A percentile compares a stretch with the other conserved stretches of the same genome.
These are phyloP conservation scores for Actenoides hombroni DNA, from an alignment of 2,113 vertebrate genomes.

Conservation along the genomic window DNA sequence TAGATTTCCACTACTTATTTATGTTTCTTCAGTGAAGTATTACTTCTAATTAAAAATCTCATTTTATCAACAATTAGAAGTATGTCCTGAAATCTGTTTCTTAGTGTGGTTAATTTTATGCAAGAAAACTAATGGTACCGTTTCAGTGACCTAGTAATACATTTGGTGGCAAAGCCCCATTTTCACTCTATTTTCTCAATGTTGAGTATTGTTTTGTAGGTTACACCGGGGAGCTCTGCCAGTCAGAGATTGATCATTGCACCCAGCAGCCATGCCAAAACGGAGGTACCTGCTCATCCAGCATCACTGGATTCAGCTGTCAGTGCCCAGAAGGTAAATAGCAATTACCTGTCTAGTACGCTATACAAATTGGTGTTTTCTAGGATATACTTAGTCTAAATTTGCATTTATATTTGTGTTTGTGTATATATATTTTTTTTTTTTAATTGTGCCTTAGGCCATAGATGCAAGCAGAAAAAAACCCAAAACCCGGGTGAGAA, in stretches of 20 bases:
- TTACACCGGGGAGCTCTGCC: slow-evolving; percentile 88
- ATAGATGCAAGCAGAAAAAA: not conserved
- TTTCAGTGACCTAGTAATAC: not conserved
- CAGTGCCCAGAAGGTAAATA: slow-evolving; percentile 89
- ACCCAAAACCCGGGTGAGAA: not conserved
- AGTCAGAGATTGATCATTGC: slow-evolving; percentile 89
- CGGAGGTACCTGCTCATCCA: slow-evolving; percentile 87
- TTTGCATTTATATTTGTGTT: not conserved
- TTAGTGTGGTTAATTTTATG: not conserved
- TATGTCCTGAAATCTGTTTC: not conserved
- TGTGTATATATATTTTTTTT: not conserved
- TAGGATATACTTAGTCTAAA: not conserved
- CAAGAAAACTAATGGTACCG: not conserved
- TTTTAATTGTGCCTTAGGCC: not conserved
- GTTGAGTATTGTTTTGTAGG: slow-evolving; percentile 57
- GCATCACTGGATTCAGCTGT: slow-evolving; percentile 84
- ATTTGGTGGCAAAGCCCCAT: not conserved
- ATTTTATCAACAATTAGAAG: not conserved
- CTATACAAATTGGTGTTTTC: not conserved
- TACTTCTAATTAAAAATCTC: not conserved
- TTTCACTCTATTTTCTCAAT: not conserved
- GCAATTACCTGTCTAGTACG: not conserved
- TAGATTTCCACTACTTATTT: not conserved
- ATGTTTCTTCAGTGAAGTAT: not conserved
- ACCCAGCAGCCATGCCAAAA: slow-evolving; percentile 88